Evolutionary conservation across 2,797 vertebrate species (phyloP), one percentile per base, ranked within the genome.

Genomic region (Galago senegalensis): DNA sequence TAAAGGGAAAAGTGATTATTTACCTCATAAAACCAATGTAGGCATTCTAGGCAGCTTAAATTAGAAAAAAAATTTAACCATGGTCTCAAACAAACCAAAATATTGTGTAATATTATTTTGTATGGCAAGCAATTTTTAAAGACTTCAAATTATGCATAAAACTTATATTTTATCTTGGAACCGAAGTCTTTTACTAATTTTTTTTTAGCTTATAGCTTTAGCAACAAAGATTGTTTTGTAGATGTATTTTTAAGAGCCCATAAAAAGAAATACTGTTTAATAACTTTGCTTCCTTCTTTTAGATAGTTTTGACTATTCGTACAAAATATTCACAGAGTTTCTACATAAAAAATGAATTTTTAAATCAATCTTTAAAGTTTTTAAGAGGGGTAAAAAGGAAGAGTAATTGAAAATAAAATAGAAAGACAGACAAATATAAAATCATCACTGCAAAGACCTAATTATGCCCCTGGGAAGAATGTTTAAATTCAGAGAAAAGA

Each of bases 191-290:
- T 11, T 13, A 53, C 14, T 53, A 16, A 53, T 77, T 69, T n/a
- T 31, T 82, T 23, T 40, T 72, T 63, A 82, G 10, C 4, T 40
- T 37, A 31, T 87, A 76, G 21, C 61, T 83, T 46, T 40, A 61
- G 40, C 69, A 58, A 93, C 56, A 46, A 89, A 90, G 21, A 2
- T 12, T 65, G 27, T 79, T 90, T 96, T 77, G 27, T 53, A 77
- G 87, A 79, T 73, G 20, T 34, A 46, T 25, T 83, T 90, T 72
- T 70, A 82, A 87, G 12, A 11, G 37, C 77, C 25, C 7, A 56
- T 23, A 76, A 90, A 96, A 93, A 83, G 63, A 90, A 95, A 76
- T 34, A 86, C 20, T 73, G 20, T 3, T 56, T 56, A 61, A 49
- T 46, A 77, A 63, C 5, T 72, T 53, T 69, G 63, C 85, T 91